Evolutionary conservation across 2,888 invertebrate species (phyloP).

Genomic region (Lucinisca nassula): DNA sequence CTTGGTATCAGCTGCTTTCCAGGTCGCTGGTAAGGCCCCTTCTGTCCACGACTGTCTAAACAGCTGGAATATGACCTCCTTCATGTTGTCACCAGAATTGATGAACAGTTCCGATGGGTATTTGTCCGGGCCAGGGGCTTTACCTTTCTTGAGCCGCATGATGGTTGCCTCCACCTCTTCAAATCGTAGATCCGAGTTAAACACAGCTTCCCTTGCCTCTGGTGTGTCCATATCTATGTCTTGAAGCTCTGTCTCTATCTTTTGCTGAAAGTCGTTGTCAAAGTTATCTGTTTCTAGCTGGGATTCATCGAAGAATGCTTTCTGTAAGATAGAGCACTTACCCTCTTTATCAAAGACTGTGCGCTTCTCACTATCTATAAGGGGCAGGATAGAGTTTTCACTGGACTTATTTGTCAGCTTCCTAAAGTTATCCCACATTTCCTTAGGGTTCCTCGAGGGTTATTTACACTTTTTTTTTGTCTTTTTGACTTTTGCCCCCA

Average conservation of each 20-base stretch:
- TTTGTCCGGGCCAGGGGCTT: constrained; percentile 9
- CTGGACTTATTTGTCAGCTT: neutral
- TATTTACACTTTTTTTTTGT: too few species aligned
- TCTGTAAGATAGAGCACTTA: neutral
- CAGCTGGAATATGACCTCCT: neutral
- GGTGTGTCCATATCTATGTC: neutral
- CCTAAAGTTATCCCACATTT: constrained; percentile 5
- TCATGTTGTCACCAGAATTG: neutral
- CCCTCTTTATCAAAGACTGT: neutral
- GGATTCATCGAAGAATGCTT: neutral
- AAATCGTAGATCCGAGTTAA: neutral
- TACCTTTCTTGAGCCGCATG: neutral
- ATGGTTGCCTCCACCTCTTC: constrained; percentile 4
- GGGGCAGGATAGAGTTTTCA: neutral
- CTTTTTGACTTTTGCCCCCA: too few species aligned
- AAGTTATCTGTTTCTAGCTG: neutral
- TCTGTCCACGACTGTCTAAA: constrained; percentile 2
- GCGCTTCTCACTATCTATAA: neutral
- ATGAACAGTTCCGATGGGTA: neutral
- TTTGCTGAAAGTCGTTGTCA: neutral
- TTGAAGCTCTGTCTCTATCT: neutral
- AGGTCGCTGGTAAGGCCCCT: neutral
- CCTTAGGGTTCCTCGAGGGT: neutral
- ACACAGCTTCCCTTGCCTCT: too few species aligned
- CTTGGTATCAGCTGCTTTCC: constrained; percentile 21